Base-by-base conservation (phyloP, 2,113 vertebrate genomes). In the Istiophorus platypterus region DNA sequence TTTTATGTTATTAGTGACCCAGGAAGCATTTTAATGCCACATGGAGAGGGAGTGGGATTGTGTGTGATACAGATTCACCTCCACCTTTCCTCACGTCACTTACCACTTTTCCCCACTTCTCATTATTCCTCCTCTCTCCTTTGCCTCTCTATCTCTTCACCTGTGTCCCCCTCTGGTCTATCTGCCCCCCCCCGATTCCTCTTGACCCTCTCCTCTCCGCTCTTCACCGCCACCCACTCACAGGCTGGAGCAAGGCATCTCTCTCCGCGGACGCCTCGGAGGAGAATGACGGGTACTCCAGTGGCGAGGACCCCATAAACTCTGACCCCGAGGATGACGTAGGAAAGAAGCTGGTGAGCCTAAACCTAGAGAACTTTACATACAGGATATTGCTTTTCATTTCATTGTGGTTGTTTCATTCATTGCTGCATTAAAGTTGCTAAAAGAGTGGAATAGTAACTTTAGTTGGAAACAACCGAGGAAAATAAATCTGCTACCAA, bases 241-340 rank as follows among this genome's bases (percentile, higher is more conserved):
- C 85, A 99, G 98, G 97, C 1, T 99, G 97, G 97, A 94, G 89
- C 88, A 99, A 97, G 89, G 90, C 94, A 0, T 96, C 96, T 22
- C 95, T 96, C 27, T 98, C 97, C 0, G 91, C 96, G 61, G 98
- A 99, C 15, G 96, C 94, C 15, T 96, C 96, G 0, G 98, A 98
- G 82, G 98, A 99, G 87, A 94, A 94, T 0, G 97, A 98, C 0
- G 97, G 95, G 4, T 99, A 97, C 96, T 99, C 98, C 9, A 99
- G 98, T 1, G 83, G 95, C 0, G 98, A 99, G 86, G 98, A 99
- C 20, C 97, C 96, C 0, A 85, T 97, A 62, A 99, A 98, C 92
- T 99, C 98, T 0, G 98, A 99, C 75, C 95, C 96, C 0, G 98
- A 99, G 85, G 98, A 99, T 0, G 98, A 98, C 20, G 94, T 81